A percentile compares a stretch with the other conserved stretches of the same genome.
phyloP scores from a whole-genome alignment of 2,888 invertebrate genomes.

The Sepioteuthis lessoniana region DNA sequence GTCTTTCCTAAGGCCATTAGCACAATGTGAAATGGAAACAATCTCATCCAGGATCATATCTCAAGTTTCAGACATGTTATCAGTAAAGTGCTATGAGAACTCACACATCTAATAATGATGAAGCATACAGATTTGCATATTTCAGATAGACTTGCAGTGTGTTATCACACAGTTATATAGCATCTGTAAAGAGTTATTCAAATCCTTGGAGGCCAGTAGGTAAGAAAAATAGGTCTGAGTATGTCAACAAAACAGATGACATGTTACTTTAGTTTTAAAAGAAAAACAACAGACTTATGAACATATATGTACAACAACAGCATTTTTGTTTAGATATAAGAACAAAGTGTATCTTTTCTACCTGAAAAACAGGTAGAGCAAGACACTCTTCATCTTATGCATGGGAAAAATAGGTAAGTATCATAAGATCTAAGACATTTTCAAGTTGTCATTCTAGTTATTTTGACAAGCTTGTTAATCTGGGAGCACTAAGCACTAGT shows the following conservation, averaged over 20 bases:
- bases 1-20: too few relatives aligned
- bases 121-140: too few relatives aligned
- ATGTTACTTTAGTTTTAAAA: not conserved
- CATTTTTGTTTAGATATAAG: not conserved
- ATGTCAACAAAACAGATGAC: not conserved
- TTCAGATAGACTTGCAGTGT: too few relatives aligned
- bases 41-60: too few relatives aligned
- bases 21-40: too few relatives aligned
- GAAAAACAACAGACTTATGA: not conserved
- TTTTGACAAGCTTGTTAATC: not conserved
- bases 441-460: slow-evolving; percentile 9
- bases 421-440: not conserved
- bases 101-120: too few relatives aligned
- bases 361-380: not conserved
- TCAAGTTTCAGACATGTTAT: too few relatives aligned
- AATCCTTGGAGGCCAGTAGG: not conserved
- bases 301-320: not conserved
- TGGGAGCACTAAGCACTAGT: too few relatives aligned
- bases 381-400: not conserved
- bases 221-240: not conserved
- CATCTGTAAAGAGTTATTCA: too few relatives aligned
- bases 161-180: too few relatives aligned
- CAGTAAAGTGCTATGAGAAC: too few relatives aligned
- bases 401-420: slow-evolving; percentile 25
- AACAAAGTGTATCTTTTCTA: not conserved